Conservation (phyloP, 1,140 invertebrate species). For the Leptestheria dahalacensis region DNA sequence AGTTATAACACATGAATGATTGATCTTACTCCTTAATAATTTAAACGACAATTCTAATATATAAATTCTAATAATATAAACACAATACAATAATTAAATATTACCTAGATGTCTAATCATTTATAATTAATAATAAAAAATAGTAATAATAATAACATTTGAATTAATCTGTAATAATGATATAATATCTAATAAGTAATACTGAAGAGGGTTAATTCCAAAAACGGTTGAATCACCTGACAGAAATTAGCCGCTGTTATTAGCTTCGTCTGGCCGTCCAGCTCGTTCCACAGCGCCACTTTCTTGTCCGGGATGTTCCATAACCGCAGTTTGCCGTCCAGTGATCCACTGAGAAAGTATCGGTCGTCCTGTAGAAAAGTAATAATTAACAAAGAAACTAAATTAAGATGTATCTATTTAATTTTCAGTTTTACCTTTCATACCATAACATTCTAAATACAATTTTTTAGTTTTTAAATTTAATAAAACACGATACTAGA, state of each 20-base stretch:
- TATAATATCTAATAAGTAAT: too few species aligned
- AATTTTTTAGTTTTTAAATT: too few species aligned
- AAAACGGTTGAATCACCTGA: constrained; percentile 37
- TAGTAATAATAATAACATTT: too few species aligned
- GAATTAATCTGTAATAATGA: too few species aligned
- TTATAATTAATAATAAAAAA: neutral
- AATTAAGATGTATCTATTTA: neutral
- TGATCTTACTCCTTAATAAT: too few species aligned
- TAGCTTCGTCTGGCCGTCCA: constrained; percentile 80
- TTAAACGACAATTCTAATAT: too few species aligned
- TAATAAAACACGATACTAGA: too few species aligned
- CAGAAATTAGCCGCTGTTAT: constrained; percentile 98
- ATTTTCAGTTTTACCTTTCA: neutral
- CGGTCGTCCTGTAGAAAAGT: constrained; percentile 53
- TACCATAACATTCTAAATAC: too few species aligned
- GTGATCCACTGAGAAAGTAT: constrained; percentile 85
- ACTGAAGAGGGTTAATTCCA: too few species aligned
- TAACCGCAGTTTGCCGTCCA: constrained; percentile 89
- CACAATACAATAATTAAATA: too few species aligned
- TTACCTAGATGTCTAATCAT: neutral
- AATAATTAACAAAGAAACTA: neutral
- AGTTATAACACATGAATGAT: too few species aligned
- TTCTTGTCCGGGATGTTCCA: constrained; percentile 99
- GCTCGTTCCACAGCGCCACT: constrained; percentile 92
- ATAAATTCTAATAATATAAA: too few species aligned